Conservation (phyloP, 2,113 vertebrate genomes). For the Pterocles orientalis region DNA sequence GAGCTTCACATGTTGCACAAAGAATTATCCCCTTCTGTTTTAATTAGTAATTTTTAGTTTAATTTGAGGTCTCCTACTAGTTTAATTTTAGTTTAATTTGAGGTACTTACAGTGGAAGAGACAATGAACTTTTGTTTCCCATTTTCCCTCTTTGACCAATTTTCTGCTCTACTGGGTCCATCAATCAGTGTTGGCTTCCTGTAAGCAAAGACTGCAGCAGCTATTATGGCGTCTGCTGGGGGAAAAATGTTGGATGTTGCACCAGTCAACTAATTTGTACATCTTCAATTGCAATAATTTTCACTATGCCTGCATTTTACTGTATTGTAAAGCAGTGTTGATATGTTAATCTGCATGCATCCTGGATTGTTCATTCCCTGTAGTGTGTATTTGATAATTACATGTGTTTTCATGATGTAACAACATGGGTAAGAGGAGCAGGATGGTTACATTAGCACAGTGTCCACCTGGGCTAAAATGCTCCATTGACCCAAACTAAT, state of each 20-base stretch:
- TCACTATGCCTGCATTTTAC: background rate
- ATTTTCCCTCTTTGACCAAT: background rate
- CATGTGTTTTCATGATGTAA: background rate
- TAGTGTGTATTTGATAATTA: background rate
- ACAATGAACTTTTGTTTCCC: background rate
- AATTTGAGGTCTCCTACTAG: background rate
- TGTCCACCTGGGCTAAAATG: background rate
- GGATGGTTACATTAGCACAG: background rate
- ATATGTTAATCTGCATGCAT: background rate
- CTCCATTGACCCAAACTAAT: background rate
- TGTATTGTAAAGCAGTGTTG: background rate
- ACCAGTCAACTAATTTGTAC: background rate
- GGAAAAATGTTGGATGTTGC: background rate
- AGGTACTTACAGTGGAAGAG: background rate
- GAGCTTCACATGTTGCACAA: background rate
- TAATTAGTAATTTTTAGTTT: background rate
- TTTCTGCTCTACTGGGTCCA: background rate
- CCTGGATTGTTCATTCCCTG: background rate
- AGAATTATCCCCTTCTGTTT: background rate
- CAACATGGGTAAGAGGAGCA: background rate
- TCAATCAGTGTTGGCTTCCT: background rate
- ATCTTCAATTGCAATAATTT: background rate
- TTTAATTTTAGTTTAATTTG: background rate
- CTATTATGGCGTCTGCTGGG: accelerated
- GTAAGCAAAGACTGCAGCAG: background rate